Evolutionary conservation across 2,113 vertebrate genomes (phyloP).

Genomic region (Pitta sordida): DNA sequence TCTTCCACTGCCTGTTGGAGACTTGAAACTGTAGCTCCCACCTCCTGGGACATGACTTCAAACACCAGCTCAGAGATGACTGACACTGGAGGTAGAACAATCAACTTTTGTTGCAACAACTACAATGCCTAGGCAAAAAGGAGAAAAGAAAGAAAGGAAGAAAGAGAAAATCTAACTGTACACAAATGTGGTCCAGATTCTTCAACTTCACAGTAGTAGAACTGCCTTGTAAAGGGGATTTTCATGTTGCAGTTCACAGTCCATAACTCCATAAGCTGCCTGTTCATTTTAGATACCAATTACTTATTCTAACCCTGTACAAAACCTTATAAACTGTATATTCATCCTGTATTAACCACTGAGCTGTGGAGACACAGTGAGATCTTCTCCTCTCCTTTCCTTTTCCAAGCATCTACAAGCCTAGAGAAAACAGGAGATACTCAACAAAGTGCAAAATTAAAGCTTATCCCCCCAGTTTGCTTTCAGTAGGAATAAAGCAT

Average conservation of each 20-base stretch:
- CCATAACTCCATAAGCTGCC: neutral
- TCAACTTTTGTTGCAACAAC: neutral
- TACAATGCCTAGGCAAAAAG: neutral
- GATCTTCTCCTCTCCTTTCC: neutral
- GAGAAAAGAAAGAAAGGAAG: neutral
- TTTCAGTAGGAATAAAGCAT: neutral
- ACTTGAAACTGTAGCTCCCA: neutral
- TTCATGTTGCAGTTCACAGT: neutral
- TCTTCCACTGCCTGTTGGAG: neutral
- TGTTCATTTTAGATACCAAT: neutral
- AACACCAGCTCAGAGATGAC: neutral
- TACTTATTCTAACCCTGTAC: neutral
- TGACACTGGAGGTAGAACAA: neutral
- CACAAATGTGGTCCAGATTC: neutral
- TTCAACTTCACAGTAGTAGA: rapidly evolving
- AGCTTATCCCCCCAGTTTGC: neutral
- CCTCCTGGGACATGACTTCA: neutral
- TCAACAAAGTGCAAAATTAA: neutral
- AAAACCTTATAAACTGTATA: neutral
- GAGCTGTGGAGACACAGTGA: neutral
- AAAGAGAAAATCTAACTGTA: neutral
- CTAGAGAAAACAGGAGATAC: neutral
- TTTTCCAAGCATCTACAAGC: neutral
- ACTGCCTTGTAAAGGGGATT: neutral
- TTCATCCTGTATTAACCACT: neutral